Base-by-base conservation (phyloP, 2,113 vertebrate genomes). In the Prunella fulvescens region DNA sequence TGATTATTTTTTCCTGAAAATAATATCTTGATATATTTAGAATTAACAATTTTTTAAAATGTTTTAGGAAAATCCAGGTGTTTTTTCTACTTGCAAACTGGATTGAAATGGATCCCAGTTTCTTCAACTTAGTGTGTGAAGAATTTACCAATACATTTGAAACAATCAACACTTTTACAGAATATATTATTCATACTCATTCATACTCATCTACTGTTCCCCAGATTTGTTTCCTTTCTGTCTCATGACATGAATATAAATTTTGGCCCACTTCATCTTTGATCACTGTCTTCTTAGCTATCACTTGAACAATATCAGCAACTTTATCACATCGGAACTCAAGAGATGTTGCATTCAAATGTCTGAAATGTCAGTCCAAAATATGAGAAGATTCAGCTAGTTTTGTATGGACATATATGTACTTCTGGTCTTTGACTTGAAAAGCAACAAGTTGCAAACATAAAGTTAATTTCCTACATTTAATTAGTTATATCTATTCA, bases 181-280 rank as follows among this genome's bases (percentile, higher is more conserved):
- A 74, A 48, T 14, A 64, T 9, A n/a, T 61, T 81, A 45, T 53
- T 81, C 9, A 57, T 31, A 28, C 6, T 37, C 25, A 31, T 10
- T n/a, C n/a, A n/a, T n/a, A n/a, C 13, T 44, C 10, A n/a, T n/a
- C 31, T 44, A 25, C 24, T 4, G 5, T 28, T 81, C 4, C 20
- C 39, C n/a, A 45, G 15, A 48, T 81, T 79, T 84, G 3, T 31
- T 79, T 85, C 17, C 19, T 47, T 1, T 39, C 47, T 78, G 8
- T 33, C 14, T 11, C 19, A 33, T 15, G 16, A n/a, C 9, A 57
- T 0, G 0, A 23, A 56, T 12, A 45, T 23, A 69, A 20, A 17
- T 13, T 37, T 76, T 51, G 9, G 8, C 12, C 28, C 17, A 7
- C 4, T 42, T 51, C 3, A 12, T 42, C 18, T 61, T 73, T 45